Evolutionary conservation across 2,797 vertebrate genomes (phyloP), one percentile per base, ranked within the genome.

Genomic region (Tangara arthus): DNA sequence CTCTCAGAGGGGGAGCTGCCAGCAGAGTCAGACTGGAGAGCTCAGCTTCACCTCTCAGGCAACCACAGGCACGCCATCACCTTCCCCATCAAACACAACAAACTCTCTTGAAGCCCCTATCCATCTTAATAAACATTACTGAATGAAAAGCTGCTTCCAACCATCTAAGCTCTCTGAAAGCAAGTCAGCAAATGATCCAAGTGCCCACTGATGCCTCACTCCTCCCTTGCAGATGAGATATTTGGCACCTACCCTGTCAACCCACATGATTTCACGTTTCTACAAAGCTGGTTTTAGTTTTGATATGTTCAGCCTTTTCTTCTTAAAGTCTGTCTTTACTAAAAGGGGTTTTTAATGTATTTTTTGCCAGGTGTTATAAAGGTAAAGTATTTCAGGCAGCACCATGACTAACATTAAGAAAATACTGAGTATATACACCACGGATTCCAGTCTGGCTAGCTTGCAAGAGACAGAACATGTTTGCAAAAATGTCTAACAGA

Each of bases 251-350:
- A 35, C 32, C 61, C 53, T 22, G 10, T 28, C 21, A 44, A 85
- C 64, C 34, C 1, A 0, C 0, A 0, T 15, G 39, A 61, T 52
- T 85, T 24, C 37, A 46, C 5, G 0, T 66, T 79, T 86, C 84
- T 75, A 21, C 65, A 83, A 44, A 85, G 63, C 30, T 49, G 16
- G 9, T 19, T 89, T 83, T 72, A n/a, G 27, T 94, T 91, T 86
- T 65, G 49, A 91, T 79, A 80, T 71, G 86, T 50, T 34, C 79
- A 78, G 76, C 18, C 52, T 84, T 81, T 93, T 80, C 30, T 41
- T 94, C 85, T 49, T 53, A 4, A 87, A 84, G 16, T 73, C 60
- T 80, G 52, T 37, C 77, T 78, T 93, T 34, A 37, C 16, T 28
- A 65, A n/a, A 88, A 22, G 78, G 26, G 27, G 8, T 27, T 77